Base-by-base conservation (phyloP, 2,797 vertebrate species). In the Cirrhinus mrigala region DNA sequence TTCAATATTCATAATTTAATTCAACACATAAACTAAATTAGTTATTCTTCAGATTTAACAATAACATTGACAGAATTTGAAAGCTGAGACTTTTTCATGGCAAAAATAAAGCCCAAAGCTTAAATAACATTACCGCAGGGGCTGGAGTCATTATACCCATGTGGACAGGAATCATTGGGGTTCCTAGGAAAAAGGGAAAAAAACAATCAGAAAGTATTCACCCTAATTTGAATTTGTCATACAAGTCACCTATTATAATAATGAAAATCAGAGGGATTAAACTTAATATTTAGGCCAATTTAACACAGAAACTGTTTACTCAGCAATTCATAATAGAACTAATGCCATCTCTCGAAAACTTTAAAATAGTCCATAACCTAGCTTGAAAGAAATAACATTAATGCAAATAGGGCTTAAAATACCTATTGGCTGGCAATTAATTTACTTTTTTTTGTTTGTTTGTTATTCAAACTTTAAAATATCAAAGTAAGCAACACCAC, bases 91-190 rank as follows among this genome's bases (percentile, higher is more conserved):
- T 11, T 58, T 58, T n/a, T n/a, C 56, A 10, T n/a, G 1, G n/a
- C 56, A 58, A 58, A n/a, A 58, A 9, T n/a, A 58, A 56, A 58
- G 9, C 3, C 44, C 44, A 44, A 9, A 10, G 44, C 44, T 44
- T 46, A 77, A 69, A 2, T 6, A 79, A 54, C 92, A 94, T 97
- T 95, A 97, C 97, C 88, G 98, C 92, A n/a, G 97, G 95, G 81
- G 96, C 94, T 82, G 97, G 95, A 79, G 98, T 94, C 98, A 99
- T 99, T 92, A 99, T 96, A 90, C 98, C 96, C 97, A 99, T 98
- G 86, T 99, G 98, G 89, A 99, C 96, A 87, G 98, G 98, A 94
- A 99, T 99, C 98, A 99, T 99, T 79, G 96, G 98, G 37, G 97
- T 94, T 80, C 97, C 98, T 99, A 44, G 14, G 50, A 91, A 46